Evolutionary conservation across 2,888 invertebrate species (phyloP).

Genomic region (Xanthia icteritia): DNA sequence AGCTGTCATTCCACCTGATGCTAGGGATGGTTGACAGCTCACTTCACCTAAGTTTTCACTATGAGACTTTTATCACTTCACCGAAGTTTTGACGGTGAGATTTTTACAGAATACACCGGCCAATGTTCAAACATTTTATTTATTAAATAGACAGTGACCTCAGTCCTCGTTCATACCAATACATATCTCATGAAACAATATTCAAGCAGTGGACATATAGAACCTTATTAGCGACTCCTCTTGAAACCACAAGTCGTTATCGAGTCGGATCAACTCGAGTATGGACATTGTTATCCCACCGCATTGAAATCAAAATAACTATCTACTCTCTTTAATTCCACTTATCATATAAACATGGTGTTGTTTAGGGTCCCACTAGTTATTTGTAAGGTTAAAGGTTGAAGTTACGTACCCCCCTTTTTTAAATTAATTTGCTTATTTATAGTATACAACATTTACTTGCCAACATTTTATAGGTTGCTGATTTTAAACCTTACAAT

Average conservation of each 20-base stretch:
- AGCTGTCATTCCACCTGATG: too few species aligned
- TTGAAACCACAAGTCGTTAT: constrained; percentile 27
- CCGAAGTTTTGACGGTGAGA: too few species aligned
- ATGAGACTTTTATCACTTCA: background rate
- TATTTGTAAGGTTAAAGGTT: background rate
- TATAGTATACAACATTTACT: too few species aligned
- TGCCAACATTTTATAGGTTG: too few species aligned
- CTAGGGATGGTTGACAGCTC: too few species aligned
- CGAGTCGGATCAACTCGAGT: constrained; percentile 35
- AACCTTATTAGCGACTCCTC: constrained; percentile 24
- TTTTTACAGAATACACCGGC: background rate
- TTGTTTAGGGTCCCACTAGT: background rate
- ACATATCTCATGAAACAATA: background rate
- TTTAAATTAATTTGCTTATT: too few species aligned
- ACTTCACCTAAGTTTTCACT: too few species aligned
- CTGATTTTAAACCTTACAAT: too few species aligned
- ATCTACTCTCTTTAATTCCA: background rate
- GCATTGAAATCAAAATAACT: constrained; percentile 6
- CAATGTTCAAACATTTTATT: background rate
- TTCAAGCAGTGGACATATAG: background rate
- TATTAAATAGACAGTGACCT: background rate
- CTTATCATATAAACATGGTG: background rate
- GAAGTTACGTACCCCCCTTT: too few species aligned
- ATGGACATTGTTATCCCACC: constrained; percentile 33
- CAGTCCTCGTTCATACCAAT: background rate